phyloP scores from a whole-genome alignment of 2,888 invertebrate species.

The Pardosa pseudoannulata region DNA sequence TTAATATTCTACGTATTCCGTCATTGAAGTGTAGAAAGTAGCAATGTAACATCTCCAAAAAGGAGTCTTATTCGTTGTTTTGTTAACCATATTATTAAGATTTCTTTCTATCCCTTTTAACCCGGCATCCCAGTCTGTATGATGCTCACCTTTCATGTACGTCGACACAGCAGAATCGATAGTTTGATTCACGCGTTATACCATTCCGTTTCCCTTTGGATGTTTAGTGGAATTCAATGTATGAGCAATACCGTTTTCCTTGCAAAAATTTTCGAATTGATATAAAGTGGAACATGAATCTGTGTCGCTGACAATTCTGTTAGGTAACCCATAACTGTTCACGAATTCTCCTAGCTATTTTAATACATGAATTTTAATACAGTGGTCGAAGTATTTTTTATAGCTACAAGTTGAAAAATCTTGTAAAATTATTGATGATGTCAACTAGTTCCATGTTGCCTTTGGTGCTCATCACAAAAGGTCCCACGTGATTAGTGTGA shows the following conservation, averaged over 20 bases:
- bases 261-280: neutral
- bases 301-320: too few species aligned
- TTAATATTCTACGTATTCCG: too few species aligned
- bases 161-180: too few species aligned
- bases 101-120: neutral
- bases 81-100: neutral
- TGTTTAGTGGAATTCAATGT: slow-evolving; percentile 3
- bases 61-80: neutral
- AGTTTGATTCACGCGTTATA: neutral
- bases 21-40: neutral
- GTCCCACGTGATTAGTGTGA: neutral
- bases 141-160: too few species aligned
- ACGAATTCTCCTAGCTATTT: too few species aligned
- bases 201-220: slow-evolving; percentile 4
- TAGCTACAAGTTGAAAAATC: neutral
- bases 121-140: too few species aligned
- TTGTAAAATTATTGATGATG: neutral
- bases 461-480: slow-evolving; percentile 5
- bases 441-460: neutral
- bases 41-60: neutral
- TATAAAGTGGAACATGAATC: too few species aligned
- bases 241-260: neutral
- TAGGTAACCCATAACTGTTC: too few species aligned
- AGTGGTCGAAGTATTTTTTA: too few species aligned
- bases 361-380: too few species aligned